These are phyloP conservation scores for Anhinga rufa DNA, from an alignment of 2,113 vertebrate species.

Conservation along the genomic window DNA sequence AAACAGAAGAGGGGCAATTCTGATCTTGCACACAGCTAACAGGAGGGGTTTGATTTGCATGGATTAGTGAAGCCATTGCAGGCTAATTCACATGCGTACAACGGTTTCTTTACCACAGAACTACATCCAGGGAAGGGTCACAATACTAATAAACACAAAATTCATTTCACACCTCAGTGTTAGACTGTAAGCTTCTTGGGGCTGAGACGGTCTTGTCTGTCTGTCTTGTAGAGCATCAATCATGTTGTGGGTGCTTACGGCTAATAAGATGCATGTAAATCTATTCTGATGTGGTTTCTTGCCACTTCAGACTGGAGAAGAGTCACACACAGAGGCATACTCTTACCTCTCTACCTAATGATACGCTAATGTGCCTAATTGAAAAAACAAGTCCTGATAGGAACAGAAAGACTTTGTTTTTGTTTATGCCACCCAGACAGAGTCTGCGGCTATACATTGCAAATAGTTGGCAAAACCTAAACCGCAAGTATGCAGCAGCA, in stretches of 20 bases:
- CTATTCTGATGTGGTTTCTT: constrained; percentile 35
- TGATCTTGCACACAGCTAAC: background rate
- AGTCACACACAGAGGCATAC: background rate
- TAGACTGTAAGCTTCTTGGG: background rate
- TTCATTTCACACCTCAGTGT: constrained; percentile 15
- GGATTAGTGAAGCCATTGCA: background rate
- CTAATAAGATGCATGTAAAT: constrained; percentile 7
- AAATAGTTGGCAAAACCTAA: constrained; percentile 65
- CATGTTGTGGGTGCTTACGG: background rate
- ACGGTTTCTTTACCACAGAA: background rate
- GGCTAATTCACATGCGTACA: background rate
- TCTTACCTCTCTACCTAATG: constrained; percentile 25
- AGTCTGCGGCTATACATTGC: constrained; percentile 59
- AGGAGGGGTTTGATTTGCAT: background rate
- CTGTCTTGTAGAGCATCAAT: constrained; percentile 29
- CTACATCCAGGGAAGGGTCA: background rate
- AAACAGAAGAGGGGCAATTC: background rate
- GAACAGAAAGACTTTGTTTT: constrained; percentile 58
- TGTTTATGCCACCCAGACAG: constrained; percentile 61
- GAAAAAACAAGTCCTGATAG: constrained; percentile 46
- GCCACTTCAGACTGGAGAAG: background rate
- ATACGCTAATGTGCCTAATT: background rate
- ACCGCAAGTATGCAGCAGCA: constrained; percentile 57
- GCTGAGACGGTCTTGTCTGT: background rate
- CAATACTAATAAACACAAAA: background rate